Percentiles rank a stretch among this genome's conserved stretches.
Conservation (phyloP, 1,140 invertebrate genomes). For the Heliconius hermathena region DNA sequence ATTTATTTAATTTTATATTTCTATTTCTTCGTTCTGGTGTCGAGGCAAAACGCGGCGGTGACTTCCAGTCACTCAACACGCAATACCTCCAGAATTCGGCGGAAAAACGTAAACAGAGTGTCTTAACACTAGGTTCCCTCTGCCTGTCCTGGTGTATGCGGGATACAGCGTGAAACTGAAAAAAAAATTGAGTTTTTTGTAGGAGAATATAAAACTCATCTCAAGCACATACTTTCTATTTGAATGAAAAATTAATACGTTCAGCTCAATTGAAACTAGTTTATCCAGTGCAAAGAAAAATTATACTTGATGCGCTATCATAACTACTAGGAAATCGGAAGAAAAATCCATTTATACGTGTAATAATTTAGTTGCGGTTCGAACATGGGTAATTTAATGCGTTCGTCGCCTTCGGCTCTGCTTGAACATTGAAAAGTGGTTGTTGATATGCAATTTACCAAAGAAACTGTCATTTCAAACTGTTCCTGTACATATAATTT, state of each 20-base stretch:
- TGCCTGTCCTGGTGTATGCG: too few species aligned
- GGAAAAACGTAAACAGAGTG: too few species aligned
- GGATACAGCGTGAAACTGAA: too few species aligned
- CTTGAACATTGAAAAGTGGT: background rate
- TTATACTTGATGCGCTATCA: constrained; percentile 40
- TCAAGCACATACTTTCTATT: constrained; percentile 48
- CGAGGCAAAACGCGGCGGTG: too few species aligned
- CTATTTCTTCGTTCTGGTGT: too few species aligned
- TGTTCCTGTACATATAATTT: background rate
- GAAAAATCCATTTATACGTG: constrained; percentile 28
- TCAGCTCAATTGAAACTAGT: constrained; percentile 34
- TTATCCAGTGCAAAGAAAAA: constrained; percentile 19
- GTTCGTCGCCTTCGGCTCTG: constrained; percentile 3
- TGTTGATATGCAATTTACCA: background rate
- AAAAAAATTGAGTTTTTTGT: background rate
- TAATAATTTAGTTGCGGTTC: constrained; percentile 13
- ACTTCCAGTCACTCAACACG: too few species aligned
- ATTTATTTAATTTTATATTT: too few species aligned
- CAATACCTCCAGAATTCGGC: too few species aligned
- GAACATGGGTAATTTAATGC: constrained; percentile 13
- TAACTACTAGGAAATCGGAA: constrained; percentile 47
- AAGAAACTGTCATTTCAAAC: background rate
- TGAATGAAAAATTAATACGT: constrained; percentile 50
- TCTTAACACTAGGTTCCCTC: too few species aligned
- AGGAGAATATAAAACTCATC: background rate